Conservation (phyloP, 2,888 invertebrate species). For the Heliconius sara region DNA sequence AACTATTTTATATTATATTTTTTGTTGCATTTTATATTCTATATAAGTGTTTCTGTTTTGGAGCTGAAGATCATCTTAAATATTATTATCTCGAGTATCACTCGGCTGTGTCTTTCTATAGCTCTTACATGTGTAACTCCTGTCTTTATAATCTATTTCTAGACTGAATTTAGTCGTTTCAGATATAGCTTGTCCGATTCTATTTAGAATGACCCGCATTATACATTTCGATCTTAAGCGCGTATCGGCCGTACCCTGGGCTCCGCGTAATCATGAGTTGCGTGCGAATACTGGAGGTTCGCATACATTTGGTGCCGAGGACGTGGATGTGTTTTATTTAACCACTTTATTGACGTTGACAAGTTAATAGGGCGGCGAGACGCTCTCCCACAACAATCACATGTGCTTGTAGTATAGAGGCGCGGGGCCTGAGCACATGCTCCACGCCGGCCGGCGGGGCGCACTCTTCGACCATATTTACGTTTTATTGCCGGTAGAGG, state of each 20-base stretch:
- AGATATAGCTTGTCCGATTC: constrained; percentile 3
- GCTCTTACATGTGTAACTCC: background rate
- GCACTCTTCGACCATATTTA: background rate
- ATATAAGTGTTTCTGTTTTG: too few relatives aligned
- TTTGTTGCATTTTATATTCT: too few relatives aligned
- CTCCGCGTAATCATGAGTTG: background rate
- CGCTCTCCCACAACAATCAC: constrained; percentile 30
- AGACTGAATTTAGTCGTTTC: constrained; percentile 3
- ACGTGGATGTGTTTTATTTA: constrained; percentile 25
- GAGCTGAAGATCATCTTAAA: background rate
- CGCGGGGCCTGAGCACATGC: background rate
- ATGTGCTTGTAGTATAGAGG: background rate
- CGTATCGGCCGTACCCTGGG: too few relatives aligned
- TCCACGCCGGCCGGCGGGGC: background rate
- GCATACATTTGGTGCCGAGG: background rate
- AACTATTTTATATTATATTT: background rate
- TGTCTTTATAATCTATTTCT: background rate
- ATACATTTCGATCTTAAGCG: constrained; percentile 5
- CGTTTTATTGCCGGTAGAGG: background rate
- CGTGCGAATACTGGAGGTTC: background rate
- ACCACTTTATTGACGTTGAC: constrained; percentile 30
- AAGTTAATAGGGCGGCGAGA: constrained; percentile 30
- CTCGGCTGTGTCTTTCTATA: background rate
- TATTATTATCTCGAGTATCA: background rate
- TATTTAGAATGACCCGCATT: constrained; percentile 30